Percentiles rank a stretch among this genome's conserved stretches.
Evolutionary conservation across 64 coral and sea anemone species (phyloP).

Genomic region (Montipora efflorescens): DNA sequence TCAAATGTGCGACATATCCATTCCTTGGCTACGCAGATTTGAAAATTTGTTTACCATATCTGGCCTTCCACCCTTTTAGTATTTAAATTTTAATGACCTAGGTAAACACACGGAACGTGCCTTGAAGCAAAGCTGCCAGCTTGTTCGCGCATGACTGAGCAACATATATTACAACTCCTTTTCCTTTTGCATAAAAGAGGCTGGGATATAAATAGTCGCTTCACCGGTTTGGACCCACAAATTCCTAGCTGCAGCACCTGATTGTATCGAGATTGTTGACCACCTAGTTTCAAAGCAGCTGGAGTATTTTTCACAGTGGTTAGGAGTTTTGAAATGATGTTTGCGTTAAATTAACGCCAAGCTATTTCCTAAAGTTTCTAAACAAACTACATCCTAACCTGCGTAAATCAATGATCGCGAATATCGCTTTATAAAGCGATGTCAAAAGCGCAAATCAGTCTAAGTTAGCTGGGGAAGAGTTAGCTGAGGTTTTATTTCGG

Average conservation of each 20-base stretch:
- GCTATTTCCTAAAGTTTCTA: neutral
- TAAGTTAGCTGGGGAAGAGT: neutral
- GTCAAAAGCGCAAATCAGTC: neutral
- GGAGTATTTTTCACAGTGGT: conserved; percentile 31
- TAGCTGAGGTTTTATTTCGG: neutral
- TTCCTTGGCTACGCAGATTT: conserved; percentile 22
- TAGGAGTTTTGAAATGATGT: conserved; percentile 24
- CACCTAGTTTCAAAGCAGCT: conserved; percentile 22
- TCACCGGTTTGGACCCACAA: neutral
- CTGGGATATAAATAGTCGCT: neutral
- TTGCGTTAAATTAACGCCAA: conserved; percentile 24
- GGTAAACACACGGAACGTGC: conserved; percentile 79
- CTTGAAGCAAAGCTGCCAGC: conserved; percentile 8
- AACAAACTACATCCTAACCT: neutral
- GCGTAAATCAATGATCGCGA: too few species aligned
- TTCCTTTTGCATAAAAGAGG: neutral
- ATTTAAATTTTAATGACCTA: conserved; percentile 92
- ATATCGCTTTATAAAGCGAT: too few species aligned
- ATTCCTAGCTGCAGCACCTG: neutral
- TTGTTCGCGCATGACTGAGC: conserved; percentile 1
- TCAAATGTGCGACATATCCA: neutral
- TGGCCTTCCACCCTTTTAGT: conserved; percentile 63
- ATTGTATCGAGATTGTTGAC: conserved; percentile 20
- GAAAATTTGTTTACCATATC: conserved; percentile 62
- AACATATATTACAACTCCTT: neutral